phyloP scores from a whole-genome alignment of 2,113 vertebrate genomes.

The Syrmaticus mikado region DNA sequence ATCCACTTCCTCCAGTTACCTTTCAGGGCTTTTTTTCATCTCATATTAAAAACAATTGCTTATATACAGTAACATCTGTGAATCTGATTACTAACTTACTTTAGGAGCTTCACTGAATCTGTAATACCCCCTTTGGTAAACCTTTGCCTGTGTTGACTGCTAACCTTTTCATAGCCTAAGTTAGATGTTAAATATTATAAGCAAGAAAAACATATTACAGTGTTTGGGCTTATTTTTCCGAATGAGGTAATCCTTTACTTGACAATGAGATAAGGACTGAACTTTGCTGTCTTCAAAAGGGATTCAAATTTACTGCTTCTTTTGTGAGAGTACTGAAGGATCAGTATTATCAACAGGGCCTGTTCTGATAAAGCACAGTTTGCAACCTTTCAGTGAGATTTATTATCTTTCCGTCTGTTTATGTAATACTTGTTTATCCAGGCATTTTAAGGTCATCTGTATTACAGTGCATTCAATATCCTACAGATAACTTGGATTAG shows the following conservation, averaged over 20 bases:
- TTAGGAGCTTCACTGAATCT: background rate
- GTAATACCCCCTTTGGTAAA: background rate
- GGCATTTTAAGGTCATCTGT: conserved; percentile 24
- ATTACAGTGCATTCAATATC: background rate
- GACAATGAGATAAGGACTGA: conserved; percentile 12
- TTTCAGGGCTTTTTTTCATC: background rate
- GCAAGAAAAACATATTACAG: background rate
- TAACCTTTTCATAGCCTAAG: background rate
- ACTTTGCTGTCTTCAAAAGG: background rate
- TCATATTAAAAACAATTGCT: background rate
- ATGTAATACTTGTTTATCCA: conserved; percentile 3
- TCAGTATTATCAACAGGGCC: background rate
- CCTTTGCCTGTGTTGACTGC: background rate
- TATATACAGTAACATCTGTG: background rate
- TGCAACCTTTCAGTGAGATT: conserved; percentile 14
- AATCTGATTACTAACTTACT: background rate
- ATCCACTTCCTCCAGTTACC: background rate
- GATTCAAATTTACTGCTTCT: conserved; percentile 20
- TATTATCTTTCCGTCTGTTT: conserved; percentile 47
- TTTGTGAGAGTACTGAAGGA: background rate
- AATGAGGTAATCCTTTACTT: conserved; percentile 31
- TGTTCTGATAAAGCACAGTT: background rate
- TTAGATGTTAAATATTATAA: background rate
- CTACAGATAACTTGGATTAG: background rate
- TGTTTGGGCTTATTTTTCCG: conserved; percentile 32